phyloP scores from a whole-genome alignment of 2,888 invertebrate genomes.

The Amiota mariae region DNA sequence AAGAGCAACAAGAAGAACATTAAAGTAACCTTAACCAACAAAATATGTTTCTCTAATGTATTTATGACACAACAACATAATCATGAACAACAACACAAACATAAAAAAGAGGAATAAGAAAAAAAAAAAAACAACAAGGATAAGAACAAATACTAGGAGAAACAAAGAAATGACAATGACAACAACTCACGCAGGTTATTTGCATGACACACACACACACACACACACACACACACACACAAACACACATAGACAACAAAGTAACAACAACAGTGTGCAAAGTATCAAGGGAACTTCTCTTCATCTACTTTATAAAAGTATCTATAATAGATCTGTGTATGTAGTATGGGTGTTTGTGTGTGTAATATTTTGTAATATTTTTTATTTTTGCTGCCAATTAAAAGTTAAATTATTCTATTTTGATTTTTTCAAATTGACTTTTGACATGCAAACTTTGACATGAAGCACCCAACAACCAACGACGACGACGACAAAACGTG shows the following conservation, averaged over 20 bases:
- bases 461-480: not conserved
- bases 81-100: no score
- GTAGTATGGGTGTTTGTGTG: conserved; percentile 30
- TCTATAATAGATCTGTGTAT: no score
- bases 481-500: not conserved
- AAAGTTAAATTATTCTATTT: conserved; percentile 64
- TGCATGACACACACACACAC: no score
- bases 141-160: not conserved
- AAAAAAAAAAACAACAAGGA: no score
- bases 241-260: conserved; percentile 35
- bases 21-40: no score
- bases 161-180: conserved; percentile 1
- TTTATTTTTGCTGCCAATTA: conserved; percentile 54
- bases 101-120: no score
- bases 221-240: no score
- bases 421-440: conserved; percentile 57
- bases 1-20: conserved; percentile 5
- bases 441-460: conserved; percentile 52
- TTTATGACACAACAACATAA: no score
- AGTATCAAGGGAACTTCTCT: no score
- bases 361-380: conserved; percentile 31
- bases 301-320: no score
- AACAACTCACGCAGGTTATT: not conserved
- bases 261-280: conserved; percentile 43
- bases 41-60: no score